phyloP scores from a whole-genome alignment of 2,888 invertebrate species.

The Pandemis cinnamomeana region DNA sequence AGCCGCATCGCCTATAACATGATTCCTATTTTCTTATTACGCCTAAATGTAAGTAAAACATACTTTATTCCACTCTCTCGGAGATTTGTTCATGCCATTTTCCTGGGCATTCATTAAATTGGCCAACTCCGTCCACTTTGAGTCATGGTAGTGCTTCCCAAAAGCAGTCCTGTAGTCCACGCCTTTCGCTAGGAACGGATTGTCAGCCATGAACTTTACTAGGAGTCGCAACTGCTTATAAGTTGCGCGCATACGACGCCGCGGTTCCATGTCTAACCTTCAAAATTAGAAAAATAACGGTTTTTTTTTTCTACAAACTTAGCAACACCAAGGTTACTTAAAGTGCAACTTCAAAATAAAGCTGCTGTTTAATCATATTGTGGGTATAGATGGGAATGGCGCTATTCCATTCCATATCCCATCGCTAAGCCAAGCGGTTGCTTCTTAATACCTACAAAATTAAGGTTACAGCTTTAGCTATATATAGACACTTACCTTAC shows the following conservation, averaged over 20 bases:
- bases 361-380: too few species aligned
- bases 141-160: slow-evolving; percentile 32
- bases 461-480: too few species aligned
- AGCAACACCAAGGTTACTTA: too few species aligned
- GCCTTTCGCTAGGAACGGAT: slow-evolving; percentile 14
- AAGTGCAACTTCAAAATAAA: too few species aligned
- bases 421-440: too few species aligned
- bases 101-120: slow-evolving; percentile 27
- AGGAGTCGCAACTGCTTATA: slow-evolving; percentile 27
- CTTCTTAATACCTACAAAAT: too few species aligned
- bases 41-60: not conserved
- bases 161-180: slow-evolving; percentile 30
- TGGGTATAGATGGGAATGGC: too few species aligned
- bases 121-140: slow-evolving; percentile 29
- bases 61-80: slow-evolving; percentile 33
- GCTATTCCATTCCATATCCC: too few species aligned
- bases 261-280: slow-evolving; percentile 19
- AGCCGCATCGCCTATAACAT: too few species aligned
- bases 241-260: slow-evolving; percentile 13
- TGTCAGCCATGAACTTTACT: slow-evolving; percentile 29
- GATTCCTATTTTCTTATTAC: too few species aligned
- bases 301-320: too few species aligned
- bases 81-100: slow-evolving; percentile 31
- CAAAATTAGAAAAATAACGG: not conserved
- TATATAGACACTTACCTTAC: too few species aligned